Evolutionary conservation across 1,140 invertebrate genomes (phyloP), one percentile per base, ranked within the genome.

Genomic region (Zelostemma sp.): DNA sequence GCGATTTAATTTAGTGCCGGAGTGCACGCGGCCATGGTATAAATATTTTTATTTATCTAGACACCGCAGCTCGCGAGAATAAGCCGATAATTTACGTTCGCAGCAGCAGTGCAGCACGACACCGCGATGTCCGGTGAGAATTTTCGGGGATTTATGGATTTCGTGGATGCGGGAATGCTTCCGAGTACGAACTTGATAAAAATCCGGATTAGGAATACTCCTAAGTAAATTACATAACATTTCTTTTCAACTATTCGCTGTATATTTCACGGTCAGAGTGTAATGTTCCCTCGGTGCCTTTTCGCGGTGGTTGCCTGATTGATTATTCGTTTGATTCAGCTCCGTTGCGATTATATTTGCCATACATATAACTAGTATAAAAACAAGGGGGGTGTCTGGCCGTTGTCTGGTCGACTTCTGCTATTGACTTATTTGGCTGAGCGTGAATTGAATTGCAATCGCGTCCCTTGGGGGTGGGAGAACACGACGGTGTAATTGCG

Each of bases 1-100:
- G 53, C 61, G 41, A 62, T 62, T 81, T 81, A 81, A 81, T 81
- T 81, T 80, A 81, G 76, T 81, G 72, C 79, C 77, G 66, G 68
- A 65, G 69, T 76, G 73, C 76, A 79, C 66, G 76, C 79, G 73
- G 76, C 54, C 53, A 43, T 63, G 75, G 77, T 80, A 79, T 78
- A 82, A 81, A 82, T 82, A 82, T 82, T 81, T 79, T 80, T 78
- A 82, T 81, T 80, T 79, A 80, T 78, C 67, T 70, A 61, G 63
- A 68, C 66, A 60, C 67, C n/a, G n/a, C n/a, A 50, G 62, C 60
- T 59, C 67, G 68, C 71, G 69, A 69, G 73, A 79, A 80, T 82
- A 81, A 82, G 79, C 78, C 68, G 78, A 72, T 82, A 80, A 82
- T 82, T 82, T 82, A 82, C 79, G 73, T 74, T 67, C 65, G 61